Percentiles rank a stretch among this genome's conserved stretches.
Evolutionary conservation across 2,888 invertebrate genomes (phyloP).

Genomic region (Chrysina gloriosa): DNA sequence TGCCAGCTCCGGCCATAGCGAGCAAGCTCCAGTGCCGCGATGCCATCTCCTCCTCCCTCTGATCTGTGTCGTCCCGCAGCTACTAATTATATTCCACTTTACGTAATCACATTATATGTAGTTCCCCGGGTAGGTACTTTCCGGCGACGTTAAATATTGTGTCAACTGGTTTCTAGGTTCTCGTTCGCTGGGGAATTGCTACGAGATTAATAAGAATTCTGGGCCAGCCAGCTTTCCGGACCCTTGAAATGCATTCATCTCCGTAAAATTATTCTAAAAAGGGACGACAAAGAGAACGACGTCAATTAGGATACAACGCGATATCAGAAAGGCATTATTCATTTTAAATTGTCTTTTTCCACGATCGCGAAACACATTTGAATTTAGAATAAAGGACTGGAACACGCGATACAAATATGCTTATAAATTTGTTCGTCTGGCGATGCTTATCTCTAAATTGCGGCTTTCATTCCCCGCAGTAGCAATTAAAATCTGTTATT

Average conservation of each 20-base stretch:
- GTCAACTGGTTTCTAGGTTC: conserved; percentile 38
- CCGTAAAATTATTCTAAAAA: not conserved
- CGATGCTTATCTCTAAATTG: not conserved
- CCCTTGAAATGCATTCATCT: not conserved
- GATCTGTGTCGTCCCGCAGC: conserved; percentile 22
- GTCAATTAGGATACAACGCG: not conserved
- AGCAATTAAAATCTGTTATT: not conserved
- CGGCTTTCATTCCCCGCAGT: not conserved
- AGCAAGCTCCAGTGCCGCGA: not conserved
- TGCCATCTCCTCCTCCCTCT: conserved; percentile 14
- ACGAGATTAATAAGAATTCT: conserved; percentile 19
- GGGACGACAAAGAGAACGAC: not conserved
- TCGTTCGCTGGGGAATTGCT: not conserved
- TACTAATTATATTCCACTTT: conserved; percentile 58
- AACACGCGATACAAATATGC: not conserved
- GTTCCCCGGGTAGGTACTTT: conserved; percentile 37
- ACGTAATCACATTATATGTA: conserved; percentile 56
- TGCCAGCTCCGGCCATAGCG: conserved; percentile 45
- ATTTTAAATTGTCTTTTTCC: not conserved
- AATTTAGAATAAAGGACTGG: not conserved
- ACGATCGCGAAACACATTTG: not conserved
- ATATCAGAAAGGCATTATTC: not conserved
- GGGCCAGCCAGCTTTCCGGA: not conserved
- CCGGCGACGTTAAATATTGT: conserved; percentile 41
- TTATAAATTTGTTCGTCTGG: not conserved